Base-by-base conservation (phyloP, 2,888 invertebrate species). In the Bombylius major region DNA sequence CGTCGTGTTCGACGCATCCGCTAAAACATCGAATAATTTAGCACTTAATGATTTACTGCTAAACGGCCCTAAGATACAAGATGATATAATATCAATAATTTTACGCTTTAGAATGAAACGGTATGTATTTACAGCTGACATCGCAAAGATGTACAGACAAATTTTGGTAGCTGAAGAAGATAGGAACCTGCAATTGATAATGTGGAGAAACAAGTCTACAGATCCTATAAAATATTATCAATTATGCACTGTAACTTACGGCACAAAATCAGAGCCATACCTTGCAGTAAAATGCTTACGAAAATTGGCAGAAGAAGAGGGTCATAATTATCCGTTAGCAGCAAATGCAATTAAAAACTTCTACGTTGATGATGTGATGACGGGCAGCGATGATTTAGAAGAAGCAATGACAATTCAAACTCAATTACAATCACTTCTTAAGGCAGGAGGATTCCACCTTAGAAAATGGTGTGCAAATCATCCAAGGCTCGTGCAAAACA, bases 231-330 rank as follows among this genome's bases (percentile, higher is more conserved):
- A 54, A 48, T 55, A 50, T 11, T 60, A 53, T 39, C 50, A 53
- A 14, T 34, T 58, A 2, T 23, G 14, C 6, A 57, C 51, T 6
- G 52, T 51, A 11, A 42, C 51, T 5, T 51, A 58, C 42, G 59
- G 60, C 4, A 58, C 55, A 11, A 46, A 50, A 32, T 48, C 59
- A 33, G 56, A 56, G 12, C 55, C 53, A 4, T 58, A 55, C 36
- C 32, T 56, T 14, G 54, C 54, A 13, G 50, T 34, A 5, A 47
- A 33, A 44, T 54, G 36, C 39, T 36, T 62, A 23, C 53, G 60
- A 47, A 42, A 56, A 47, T 52, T 62, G 33, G 62, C 60, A 5
- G 39, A 42, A 13, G 56, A 59, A 44, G 60, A 62, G 57, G 31
- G 33, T 11, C 5, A 50, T 6, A 13, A 36, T 12, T 63, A 44